Conservation (phyloP, 2,113 vertebrate species). For the Leptobrachium leishanense region DNA sequence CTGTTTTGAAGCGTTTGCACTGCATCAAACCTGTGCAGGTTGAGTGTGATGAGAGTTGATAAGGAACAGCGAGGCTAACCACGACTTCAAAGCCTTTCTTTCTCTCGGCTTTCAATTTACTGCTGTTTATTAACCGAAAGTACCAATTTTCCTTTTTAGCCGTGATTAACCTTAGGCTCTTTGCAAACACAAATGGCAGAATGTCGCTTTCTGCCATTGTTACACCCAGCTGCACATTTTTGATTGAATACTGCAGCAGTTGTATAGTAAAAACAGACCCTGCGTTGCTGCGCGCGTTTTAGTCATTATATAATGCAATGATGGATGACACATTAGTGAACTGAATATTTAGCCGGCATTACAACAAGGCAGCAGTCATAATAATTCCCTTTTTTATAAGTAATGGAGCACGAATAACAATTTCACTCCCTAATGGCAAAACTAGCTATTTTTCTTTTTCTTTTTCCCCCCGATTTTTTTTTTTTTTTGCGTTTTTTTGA, state of each 20-base stretch:
- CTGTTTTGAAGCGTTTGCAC: too few species aligned
- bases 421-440: slow-evolving; percentile 30
- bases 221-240: slow-evolving; percentile 36
- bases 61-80: too few species aligned
- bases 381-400: slow-evolving; percentile 40
- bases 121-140: slow-evolving; percentile 46
- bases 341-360: slow-evolving; percentile 38
- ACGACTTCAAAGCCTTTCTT: too few species aligned
- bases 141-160: slow-evolving; percentile 46
- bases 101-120: neutral
- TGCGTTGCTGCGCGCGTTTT: slow-evolving; percentile 37
- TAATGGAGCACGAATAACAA: slow-evolving; percentile 52
- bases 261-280: slow-evolving; percentile 40
- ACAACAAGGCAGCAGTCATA: slow-evolving; percentile 32
- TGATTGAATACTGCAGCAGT: slow-evolving; percentile 48
- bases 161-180: slow-evolving; percentile 45
- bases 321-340: slow-evolving; percentile 28
- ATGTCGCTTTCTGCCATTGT: slow-evolving; percentile 27
- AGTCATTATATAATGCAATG: slow-evolving; percentile 34
- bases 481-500: slow-evolving; percentile 41
- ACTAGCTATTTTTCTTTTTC: slow-evolving; percentile 14
- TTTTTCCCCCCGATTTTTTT: too few species aligned
- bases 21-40: too few species aligned
- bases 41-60: too few species aligned
- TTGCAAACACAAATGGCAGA: slow-evolving; percentile 21